A percentile compares a stretch with the other conserved stretches of the same genome.
Evolutionary conservation across 2,888 invertebrate species (phyloP).

Genomic region (Himalopsyche tibetana): DNA sequence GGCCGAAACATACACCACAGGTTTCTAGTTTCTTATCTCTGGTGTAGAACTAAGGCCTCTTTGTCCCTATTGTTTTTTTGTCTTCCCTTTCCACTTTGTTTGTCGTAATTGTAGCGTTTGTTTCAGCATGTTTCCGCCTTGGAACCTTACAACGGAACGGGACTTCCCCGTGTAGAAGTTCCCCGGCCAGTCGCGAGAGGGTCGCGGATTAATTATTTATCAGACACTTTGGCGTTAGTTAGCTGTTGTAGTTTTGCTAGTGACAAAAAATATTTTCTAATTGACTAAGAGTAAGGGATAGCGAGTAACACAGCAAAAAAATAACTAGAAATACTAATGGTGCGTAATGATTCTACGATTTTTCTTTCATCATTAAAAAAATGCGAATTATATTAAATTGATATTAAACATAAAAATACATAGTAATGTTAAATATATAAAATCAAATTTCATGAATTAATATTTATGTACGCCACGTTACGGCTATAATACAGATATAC

Average conservation of each 20-base stretch:
- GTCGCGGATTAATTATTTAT: conserved; percentile 63
- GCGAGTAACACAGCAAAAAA: too few species aligned
- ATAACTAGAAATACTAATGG: too few species aligned
- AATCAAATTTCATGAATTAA: too few species aligned
- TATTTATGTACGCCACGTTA: too few species aligned
- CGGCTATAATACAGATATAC: too few species aligned
- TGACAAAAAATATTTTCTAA: not conserved
- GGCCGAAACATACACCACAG: not conserved
- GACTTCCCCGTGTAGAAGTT: conserved; percentile 41
- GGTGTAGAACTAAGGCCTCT: conserved; percentile 4
- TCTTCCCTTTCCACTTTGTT: conserved; percentile 47
- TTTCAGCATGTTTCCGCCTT: conserved; percentile 7
- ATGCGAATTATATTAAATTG: too few species aligned
- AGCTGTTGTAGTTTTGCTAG: conserved; percentile 14
- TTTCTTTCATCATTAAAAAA: too few species aligned
- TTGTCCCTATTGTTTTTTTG: conserved; percentile 57
- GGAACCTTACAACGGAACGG: not conserved
- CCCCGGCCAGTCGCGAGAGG: not conserved
- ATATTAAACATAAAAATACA: too few species aligned
- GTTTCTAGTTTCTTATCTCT: not conserved
- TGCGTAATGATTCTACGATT: too few species aligned
- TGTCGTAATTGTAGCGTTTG: conserved; percentile 56
- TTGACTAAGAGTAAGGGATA: not conserved
- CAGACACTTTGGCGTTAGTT: conserved; percentile 58
- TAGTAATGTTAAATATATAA: too few species aligned